A percentile compares a stretch with the other conserved stretches of the same genome.
These are phyloP conservation scores for Meta bourneti DNA, from an alignment of 2,888 invertebrate species.

Conservation along the genomic window DNA sequence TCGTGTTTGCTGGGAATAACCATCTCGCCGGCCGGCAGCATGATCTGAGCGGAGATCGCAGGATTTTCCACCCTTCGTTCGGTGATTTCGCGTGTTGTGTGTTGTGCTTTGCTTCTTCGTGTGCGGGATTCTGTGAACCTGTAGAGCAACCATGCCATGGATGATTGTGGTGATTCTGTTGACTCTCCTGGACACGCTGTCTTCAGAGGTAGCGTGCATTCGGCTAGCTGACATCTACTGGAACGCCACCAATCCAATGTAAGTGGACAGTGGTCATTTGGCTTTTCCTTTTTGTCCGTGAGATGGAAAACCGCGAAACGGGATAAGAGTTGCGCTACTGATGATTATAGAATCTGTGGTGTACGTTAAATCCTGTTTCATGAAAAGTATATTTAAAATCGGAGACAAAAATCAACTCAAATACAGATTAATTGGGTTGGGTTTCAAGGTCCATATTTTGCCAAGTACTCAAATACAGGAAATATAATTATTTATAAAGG, in stretches of 20 bases:
- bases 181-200: conserved; percentile 83
- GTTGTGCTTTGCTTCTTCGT: not conserved
- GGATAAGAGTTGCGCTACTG: too few relatives aligned
- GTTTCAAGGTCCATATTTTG: too few relatives aligned
- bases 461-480: too few relatives aligned
- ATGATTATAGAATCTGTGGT: too few relatives aligned
- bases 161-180: conserved; percentile 83
- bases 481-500: too few relatives aligned
- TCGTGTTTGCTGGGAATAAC: not conserved
- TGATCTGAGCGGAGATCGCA: conserved; percentile 2
- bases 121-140: not conserved
- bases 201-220: conserved; percentile 83
- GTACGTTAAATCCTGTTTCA: too few relatives aligned
- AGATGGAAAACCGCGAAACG: too few relatives aligned
- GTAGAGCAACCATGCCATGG: conserved; percentile 82
- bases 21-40: conserved; percentile 10
- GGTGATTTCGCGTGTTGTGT: not conserved
- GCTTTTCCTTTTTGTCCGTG: not conserved
- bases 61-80: not conserved
- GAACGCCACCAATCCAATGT: conserved; percentile 84
- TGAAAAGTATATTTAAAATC: too few relatives aligned
- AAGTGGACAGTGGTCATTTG: conserved; percentile 79
- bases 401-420: too few relatives aligned
- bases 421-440: too few relatives aligned
- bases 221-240: conserved; percentile 83